Conservation (phyloP, 2,113 vertebrate genomes). For the Catharus minimus region DNA sequence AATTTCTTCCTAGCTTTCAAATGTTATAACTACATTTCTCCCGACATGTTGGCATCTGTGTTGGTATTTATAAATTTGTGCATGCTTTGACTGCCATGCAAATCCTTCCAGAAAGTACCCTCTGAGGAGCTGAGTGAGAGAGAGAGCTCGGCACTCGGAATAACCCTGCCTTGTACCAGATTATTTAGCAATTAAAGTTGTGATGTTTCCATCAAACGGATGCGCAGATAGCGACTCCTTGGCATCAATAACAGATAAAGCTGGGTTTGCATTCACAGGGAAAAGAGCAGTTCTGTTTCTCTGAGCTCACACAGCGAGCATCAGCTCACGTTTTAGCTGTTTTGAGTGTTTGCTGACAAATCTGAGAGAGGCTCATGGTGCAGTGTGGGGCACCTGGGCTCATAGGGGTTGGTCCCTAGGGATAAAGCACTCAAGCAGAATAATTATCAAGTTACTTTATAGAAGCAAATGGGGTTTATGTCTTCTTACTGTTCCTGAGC, state of each 20-base stretch:
- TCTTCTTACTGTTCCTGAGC: background rate
- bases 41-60: conserved; percentile 54
- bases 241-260: background rate
- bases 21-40: conserved; percentile 32
- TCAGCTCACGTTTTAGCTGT: background rate
- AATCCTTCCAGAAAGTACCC: conserved; percentile 40
- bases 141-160: background rate
- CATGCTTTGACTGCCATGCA: conserved; percentile 52
- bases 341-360: background rate
- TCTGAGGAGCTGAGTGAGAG: conserved; percentile 47
- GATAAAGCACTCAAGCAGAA: background rate
- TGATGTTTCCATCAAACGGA: background rate
- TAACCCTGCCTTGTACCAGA: conserved; percentile 25
- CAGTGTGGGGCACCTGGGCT: background rate
- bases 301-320: accelerated
- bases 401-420: background rate
- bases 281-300: background rate
- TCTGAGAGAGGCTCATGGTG: background rate
- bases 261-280: background rate
- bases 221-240: background rate
- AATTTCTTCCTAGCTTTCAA: conserved; percentile 51
- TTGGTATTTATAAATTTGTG: conserved; percentile 57
- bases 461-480: background rate
- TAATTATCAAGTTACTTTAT: background rate
- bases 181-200: conserved; percentile 37